These are phyloP conservation scores for Chymomyza amoena DNA, from an alignment of 2,888 invertebrate species.

Conservation along the genomic window DNA sequence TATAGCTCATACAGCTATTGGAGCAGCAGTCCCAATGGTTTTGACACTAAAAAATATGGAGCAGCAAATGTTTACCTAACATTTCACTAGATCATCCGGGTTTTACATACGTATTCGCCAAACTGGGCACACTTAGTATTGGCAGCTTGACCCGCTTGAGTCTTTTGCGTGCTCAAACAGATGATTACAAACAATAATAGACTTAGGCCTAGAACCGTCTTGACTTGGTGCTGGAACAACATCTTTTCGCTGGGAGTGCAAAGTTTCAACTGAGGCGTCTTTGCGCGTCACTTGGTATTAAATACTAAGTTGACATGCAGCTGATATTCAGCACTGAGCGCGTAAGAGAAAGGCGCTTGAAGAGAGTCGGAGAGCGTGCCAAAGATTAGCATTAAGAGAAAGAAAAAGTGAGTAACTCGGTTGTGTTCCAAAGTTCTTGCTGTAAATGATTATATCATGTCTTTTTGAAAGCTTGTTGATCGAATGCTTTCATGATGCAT, in stretches of 20 bases:
- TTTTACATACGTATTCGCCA: constrained; percentile 65
- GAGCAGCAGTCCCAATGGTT: constrained; percentile 76
- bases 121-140: constrained; percentile 43
- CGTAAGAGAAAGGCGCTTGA: constrained; percentile 3
- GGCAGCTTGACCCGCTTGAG: constrained; percentile 1
- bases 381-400: constrained; percentile 4
- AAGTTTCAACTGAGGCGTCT: constrained; percentile 50
- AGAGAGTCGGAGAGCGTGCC: constrained; percentile 10
- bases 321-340: constrained; percentile 8
- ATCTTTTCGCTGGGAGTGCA: constrained; percentile 42
- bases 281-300: constrained; percentile 20
- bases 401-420: background rate
- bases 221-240: constrained; percentile 23
- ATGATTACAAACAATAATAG: constrained; percentile 35
- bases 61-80: background rate
- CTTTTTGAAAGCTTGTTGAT: background rate
- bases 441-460: background rate
- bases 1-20: constrained; percentile 70
- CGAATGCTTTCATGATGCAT: too few relatives aligned
- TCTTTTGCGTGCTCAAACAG: constrained; percentile 3
- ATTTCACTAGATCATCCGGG: background rate
- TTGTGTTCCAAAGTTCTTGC: too few relatives aligned
- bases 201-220: constrained; percentile 8
- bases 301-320: constrained; percentile 33
- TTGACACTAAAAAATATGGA: constrained; percentile 63